Evolutionary conservation across 23 tunicate genomes (phyloP), one percentile per base, ranked within the genome.

Genomic region (Corella eumyota): DNA sequence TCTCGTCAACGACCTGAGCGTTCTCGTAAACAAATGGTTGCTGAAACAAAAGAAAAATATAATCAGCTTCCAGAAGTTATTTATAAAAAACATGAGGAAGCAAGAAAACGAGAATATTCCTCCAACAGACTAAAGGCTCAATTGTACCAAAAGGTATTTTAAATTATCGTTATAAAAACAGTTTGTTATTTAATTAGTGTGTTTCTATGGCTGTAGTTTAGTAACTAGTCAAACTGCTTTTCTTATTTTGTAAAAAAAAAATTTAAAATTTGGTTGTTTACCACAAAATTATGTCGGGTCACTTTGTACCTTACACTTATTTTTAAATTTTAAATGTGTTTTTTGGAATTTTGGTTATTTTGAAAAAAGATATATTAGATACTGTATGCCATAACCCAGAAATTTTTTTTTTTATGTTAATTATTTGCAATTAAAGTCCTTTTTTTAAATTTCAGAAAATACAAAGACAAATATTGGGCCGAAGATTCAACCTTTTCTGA

Each of bases 41-140:
- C 73, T 45, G 76, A 71, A 33, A 84, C 84, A 53, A 75, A 69
- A 37, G 66, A 68, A 28, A 84, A 84, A 37, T 84, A 84, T 62
- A 40, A 75, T 29, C 71, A 64, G 24, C 81, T 84, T 34, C 94
- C 94, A 3, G 94, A 84, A 62, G 94, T 84, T 34, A 78, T 84
- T 4, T 61, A 65, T 34, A 75, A 69, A 62, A 75, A 77, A 47
- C 31, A 64, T 30, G 94, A 84, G n/a, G 94, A 80, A 57, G 83
- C 70, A 51, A 44, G 78, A 27, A 57, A 64, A 67, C 48, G 74
- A 56, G 69, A 84, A 34, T 84, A 84, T 53, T 77, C 77, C 1
- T 51, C 82, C 6, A 63, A 84, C 45, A 37, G 94, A 20, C 62
- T 57, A 11, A 62, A 64, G 40, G 94, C 94, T 4, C 77, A 59